Base-by-base conservation (phyloP, 2,888 invertebrate species). In the Drosophila colorata region DNA sequence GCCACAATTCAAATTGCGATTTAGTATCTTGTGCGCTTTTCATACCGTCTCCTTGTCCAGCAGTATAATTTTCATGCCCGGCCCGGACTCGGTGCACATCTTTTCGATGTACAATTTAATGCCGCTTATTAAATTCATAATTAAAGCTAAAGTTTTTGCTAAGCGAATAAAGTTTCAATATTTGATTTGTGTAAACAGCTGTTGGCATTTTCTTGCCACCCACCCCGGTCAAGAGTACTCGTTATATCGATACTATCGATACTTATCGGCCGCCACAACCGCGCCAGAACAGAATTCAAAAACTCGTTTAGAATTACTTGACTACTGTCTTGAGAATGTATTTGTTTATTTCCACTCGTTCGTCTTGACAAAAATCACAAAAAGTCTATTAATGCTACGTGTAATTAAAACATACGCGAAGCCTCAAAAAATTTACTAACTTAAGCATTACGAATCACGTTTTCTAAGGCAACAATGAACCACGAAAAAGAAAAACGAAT, bases 21-120 rank as follows among this genome's bases (percentile, higher is more conserved):
- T 59, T 11, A n/a, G n/a, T n/a, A 31, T 2, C 9, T n/a, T 4
- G 6, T 25, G 6, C 0, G n/a, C 11, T 5, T 40, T 88, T 31
- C 93, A 90, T 92, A 98, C 98, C 72, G 99, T 99, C 93, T 99
- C 98, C 93, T 97, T 97, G 93, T 99, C 99, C 97, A 99, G 97
- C 48, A 99, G 93, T 75, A 99, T 94, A 41, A 99, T 97, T 95
- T 99, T 99, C 99, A 99, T 99, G 52, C 99, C 99, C 1, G 98
- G 98, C 2, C 99, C 99, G 90, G 98, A 97, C 90, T 99, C 98
- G 77, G 97, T 96, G 5, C 98, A 97, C 98, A 99, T 99, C 93
- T 98, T 98, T 46, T 97, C 96, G 70, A 99, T 95, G 92, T 99
- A 99, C 91, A 97, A 95, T 92, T 98, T 98, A 7, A 98, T 95